Conservation (phyloP, 2,113 vertebrate genomes). For the Otocyon megalotis region DNA sequence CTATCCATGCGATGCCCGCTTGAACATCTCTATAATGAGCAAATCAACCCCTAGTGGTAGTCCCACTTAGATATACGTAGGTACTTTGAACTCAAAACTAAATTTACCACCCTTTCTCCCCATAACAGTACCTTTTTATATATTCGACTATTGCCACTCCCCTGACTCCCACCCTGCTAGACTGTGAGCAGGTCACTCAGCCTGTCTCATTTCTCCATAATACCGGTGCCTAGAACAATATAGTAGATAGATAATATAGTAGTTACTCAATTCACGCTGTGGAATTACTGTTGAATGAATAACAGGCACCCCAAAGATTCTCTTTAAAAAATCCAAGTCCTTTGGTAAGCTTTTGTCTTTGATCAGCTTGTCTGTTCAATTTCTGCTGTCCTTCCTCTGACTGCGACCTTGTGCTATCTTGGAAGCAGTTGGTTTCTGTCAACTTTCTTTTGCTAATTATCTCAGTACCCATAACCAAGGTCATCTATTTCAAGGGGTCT, state of each 20-base stretch:
- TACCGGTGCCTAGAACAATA: neutral
- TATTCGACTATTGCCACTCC: neutral
- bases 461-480: slow-evolving; percentile 42
- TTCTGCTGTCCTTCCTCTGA: slow-evolving; percentile 48
- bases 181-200: neutral
- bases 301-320: neutral
- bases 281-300: neutral
- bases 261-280: neutral
- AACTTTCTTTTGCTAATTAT: slow-evolving; percentile 72
- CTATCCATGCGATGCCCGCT: neutral
- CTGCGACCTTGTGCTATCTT: slow-evolving; percentile 39
- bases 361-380: slow-evolving; percentile 54
- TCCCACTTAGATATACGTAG: neutral
- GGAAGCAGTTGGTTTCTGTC: slow-evolving; percentile 67
- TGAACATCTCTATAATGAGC: neutral
- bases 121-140: neutral
- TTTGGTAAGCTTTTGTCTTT: slow-evolving; percentile 47
- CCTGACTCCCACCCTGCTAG: too few relatives aligned
- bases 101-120: neutral
- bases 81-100: neutral
- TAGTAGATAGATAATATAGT: neutral
- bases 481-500: slow-evolving; percentile 61
- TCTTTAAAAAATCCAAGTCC: slow-evolving; percentile 27
- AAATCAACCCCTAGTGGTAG: neutral
- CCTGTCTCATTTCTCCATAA: neutral